These are phyloP conservation scores for Gnatocerus cornutus DNA, from an alignment of 2,888 invertebrate genomes.

Conservation along the genomic window DNA sequence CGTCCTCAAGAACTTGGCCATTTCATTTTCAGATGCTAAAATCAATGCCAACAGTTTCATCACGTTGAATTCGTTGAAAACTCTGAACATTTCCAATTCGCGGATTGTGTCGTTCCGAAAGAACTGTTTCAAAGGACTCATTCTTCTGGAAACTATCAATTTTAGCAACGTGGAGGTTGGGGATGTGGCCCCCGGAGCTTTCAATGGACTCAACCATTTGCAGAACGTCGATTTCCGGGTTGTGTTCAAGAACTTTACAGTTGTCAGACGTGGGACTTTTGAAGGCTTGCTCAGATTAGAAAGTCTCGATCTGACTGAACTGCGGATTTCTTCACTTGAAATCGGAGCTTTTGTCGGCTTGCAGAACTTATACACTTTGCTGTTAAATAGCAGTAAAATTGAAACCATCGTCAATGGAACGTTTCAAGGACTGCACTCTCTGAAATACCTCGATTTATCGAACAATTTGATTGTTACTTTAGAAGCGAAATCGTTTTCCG, in stretches of 20 bases:
- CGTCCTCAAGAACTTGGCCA: neutral
- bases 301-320: neutral
- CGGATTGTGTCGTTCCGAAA: neutral
- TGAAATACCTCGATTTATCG: conserved; percentile 42
- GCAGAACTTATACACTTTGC: neutral
- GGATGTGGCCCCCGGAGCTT: conserved; percentile 6
- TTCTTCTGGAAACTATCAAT: conserved; percentile 20
- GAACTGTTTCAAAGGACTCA: conserved; percentile 20
- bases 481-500: conserved; percentile 18
- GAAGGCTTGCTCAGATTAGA: conserved; percentile 7
- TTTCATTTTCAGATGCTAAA: conserved; percentile 5
- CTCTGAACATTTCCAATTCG: conserved; percentile 17
- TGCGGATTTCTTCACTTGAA: conserved; percentile 3
- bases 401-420: conserved; percentile 15
- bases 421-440: conserved; percentile 16
- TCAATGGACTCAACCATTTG: conserved; percentile 15
- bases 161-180: conserved; percentile 1
- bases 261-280: conserved; percentile 7
- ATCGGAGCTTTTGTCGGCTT: conserved; percentile 17
- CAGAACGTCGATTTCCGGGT: neutral
- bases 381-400: conserved; percentile 13
- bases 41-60: neutral
- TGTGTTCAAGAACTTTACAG: conserved; percentile 8
- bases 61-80: conserved; percentile 12
- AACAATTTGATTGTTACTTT: conserved; percentile 43